These are phyloP conservation scores for Takifugu bimaculatus DNA, from an alignment of 2,113 vertebrate genomes.

Conservation along the genomic window DNA sequence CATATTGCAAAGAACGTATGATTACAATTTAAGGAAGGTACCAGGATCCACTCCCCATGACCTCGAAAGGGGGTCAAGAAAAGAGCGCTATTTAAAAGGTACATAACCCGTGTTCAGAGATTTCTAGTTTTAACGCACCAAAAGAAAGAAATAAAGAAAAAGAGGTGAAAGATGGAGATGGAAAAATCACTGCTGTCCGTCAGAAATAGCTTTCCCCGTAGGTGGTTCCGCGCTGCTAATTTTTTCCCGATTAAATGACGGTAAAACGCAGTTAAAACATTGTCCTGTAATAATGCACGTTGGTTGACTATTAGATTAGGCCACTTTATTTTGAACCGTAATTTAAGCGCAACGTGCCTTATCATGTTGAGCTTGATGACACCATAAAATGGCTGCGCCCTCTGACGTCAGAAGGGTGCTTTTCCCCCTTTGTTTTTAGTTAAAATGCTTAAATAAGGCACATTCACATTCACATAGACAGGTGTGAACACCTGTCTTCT, in stretches of 20 bases:
- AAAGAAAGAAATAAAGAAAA: background rate
- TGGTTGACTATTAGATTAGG: no score
- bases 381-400: slow-evolving; percentile 66
- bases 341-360: slow-evolving; percentile 14
- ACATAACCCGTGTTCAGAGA: no score
- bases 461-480: background rate
- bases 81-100: no score
- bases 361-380: background rate
- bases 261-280: no score
- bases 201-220: background rate
- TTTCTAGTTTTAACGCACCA: background rate
- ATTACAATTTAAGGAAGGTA: background rate
- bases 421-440: background rate
- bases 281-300: no score
- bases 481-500: no score
- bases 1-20: no score
- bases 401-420: slow-evolving; percentile 47
- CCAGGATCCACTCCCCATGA: no score
- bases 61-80: no score
- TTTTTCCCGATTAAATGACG: background rate
- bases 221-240: background rate
- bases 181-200: background rate
- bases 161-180: background rate
- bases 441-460: background rate
- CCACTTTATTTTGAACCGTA: slow-evolving; percentile 42